Conservation (phyloP, 1,140 invertebrate species). For the Caerostris extrusa region DNA sequence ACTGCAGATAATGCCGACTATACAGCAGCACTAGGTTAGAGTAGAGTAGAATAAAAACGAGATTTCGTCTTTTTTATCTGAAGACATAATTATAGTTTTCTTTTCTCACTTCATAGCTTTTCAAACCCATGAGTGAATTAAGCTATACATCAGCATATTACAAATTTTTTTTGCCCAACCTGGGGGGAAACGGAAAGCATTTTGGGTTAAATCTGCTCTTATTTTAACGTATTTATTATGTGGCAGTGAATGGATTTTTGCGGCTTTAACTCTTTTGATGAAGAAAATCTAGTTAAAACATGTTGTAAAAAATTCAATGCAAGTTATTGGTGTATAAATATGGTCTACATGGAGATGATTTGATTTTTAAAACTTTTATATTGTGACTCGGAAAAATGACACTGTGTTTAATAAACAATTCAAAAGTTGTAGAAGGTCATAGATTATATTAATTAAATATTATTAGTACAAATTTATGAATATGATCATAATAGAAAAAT, state of each 20-base stretch:
- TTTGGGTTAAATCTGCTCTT: background rate
- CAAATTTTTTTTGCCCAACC: background rate
- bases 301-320: too few species aligned
- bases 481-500: too few species aligned
- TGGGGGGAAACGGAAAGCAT: background rate
- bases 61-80: background rate
- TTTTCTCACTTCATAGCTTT: constrained; percentile 20
- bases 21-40: background rate
- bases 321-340: too few species aligned
- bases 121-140: background rate
- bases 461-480: too few species aligned
- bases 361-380: too few species aligned
- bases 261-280: background rate
- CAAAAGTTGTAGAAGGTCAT: too few species aligned
- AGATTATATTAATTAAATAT: too few species aligned
- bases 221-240: constrained; percentile 9
- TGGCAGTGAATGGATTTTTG: background rate
- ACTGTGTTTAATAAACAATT: too few species aligned
- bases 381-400: too few species aligned
- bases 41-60: background rate
- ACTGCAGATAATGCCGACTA: constrained; percentile 19
- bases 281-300: too few species aligned
- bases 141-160: background rate
- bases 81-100: background rate
- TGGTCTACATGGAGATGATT: too few species aligned